phyloP scores from a whole-genome alignment of 1,140 invertebrate species.

The Piezodorus guildinii region DNA sequence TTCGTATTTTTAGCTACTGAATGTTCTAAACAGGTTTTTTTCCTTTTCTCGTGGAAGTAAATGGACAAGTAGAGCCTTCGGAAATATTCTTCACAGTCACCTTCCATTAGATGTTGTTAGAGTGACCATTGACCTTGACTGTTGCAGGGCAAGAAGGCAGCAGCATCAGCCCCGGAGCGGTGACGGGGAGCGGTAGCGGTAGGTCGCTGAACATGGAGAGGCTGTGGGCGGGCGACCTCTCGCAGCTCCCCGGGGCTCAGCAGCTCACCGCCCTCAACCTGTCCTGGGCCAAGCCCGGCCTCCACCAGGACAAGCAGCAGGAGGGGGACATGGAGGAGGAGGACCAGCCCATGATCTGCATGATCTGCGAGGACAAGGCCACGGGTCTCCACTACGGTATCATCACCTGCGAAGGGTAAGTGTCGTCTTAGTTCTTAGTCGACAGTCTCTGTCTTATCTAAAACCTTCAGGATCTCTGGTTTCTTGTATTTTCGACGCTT shows the following conservation, averaged over 20 bases:
- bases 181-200: conserved; percentile 25
- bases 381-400: conserved; percentile 96
- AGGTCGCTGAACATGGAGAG: conserved; percentile 72
- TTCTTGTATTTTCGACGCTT: too few relatives aligned
- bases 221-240: conserved; percentile 75
- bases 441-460: too few relatives aligned
- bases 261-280: conserved; percentile 64
- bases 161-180: conserved; percentile 27
- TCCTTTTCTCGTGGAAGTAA: too few relatives aligned
- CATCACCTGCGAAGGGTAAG: conserved; percentile 90
- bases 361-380: conserved; percentile 95
- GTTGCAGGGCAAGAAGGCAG: conserved; percentile 20
- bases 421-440: too few relatives aligned
- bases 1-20: too few relatives aligned
- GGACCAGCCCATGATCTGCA: conserved; percentile 90
- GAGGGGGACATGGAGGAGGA: conserved; percentile 63
- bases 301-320: conserved; percentile 12
- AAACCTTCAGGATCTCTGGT: too few relatives aligned
- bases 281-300: conserved; percentile 39
- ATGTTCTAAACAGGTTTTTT: too few relatives aligned
- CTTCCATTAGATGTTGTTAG: too few relatives aligned
- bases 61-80: too few relatives aligned
- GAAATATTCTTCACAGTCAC: too few relatives aligned
- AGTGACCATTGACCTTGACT: too few relatives aligned
- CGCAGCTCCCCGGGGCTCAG: conserved; percentile 66